These are phyloP conservation scores for Boleophthalmus pectinirostris DNA, from an alignment of 2,113 vertebrate species.

Conservation along the genomic window DNA sequence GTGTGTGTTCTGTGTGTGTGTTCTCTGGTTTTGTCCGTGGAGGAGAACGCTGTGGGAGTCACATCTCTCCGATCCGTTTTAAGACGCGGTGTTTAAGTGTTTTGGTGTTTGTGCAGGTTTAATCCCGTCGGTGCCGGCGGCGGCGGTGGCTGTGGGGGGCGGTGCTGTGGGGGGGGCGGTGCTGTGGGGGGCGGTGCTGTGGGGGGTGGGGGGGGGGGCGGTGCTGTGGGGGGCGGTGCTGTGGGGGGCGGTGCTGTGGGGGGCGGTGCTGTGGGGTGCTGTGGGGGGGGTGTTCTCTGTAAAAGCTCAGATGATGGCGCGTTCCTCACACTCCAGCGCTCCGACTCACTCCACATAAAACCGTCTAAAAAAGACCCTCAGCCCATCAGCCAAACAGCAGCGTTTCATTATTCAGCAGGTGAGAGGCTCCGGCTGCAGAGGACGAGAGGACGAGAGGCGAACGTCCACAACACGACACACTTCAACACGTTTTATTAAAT, in stretches of 20 bases:
- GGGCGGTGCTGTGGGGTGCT: not conserved
- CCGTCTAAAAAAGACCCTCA: not conserved
- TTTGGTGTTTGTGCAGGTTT: no score
- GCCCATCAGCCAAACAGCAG: not conserved
- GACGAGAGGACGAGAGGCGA: not conserved
- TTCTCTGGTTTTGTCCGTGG: no score
- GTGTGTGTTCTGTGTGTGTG: no score
- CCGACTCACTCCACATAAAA: not conserved
- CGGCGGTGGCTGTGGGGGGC: not conserved
- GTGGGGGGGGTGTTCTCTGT: not conserved
- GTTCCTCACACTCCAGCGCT: not conserved
- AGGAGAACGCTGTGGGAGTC: no score
- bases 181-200: no score
- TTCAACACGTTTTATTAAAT: no score
- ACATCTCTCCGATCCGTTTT: no score
- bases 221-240: not conserved
- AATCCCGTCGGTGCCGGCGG: not conserved
- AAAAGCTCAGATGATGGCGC: not conserved
- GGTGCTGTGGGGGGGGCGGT: no score
- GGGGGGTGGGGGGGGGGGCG: no score
- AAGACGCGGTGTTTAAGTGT: no score
- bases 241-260: not conserved
- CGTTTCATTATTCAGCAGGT: not conserved
- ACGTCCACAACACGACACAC: no score
- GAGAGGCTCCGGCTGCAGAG: not conserved